Evolutionary conservation across 2,888 invertebrate species (phyloP).

Genomic region (Cryptocheilus praepositus): DNA sequence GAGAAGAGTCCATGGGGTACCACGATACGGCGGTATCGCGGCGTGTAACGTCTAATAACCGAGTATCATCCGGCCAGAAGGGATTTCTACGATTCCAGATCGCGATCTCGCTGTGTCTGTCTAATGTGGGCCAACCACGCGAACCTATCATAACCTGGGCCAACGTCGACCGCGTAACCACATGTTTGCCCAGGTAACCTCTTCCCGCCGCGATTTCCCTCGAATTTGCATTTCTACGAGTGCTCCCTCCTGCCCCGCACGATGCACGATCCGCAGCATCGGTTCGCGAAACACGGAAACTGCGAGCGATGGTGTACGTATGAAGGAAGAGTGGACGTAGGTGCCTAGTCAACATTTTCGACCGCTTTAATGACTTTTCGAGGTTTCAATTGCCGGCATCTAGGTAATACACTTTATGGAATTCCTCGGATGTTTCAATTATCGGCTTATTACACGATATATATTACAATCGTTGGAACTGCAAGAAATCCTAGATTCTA

Average conservation of each 20-base stretch:
- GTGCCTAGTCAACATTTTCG: too few species aligned
- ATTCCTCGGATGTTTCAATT: too few species aligned
- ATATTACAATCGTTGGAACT: too few species aligned
- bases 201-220: slow-evolving; percentile 50
- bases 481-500: too few species aligned
- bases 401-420: too few species aligned
- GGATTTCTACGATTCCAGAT: slow-evolving; percentile 71
- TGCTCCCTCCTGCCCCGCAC: slow-evolving; percentile 22
- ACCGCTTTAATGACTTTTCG: too few species aligned
- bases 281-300: too few species aligned
- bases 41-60: slow-evolving; percentile 56
- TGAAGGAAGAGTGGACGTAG: too few species aligned
- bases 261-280: too few species aligned
- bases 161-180: slow-evolving; percentile 65
- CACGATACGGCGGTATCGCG: slow-evolving; percentile 24
- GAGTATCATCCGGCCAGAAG: slow-evolving; percentile 63
- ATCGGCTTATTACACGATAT: too few species aligned
- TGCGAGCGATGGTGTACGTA: too few species aligned
- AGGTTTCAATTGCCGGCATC: too few species aligned
- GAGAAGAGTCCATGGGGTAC: slow-evolving; percentile 11
- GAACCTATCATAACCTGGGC: slow-evolving; percentile 72
- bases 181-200: slow-evolving; percentile 70
- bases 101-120: slow-evolving; percentile 61
- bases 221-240: slow-evolving; percentile 67
- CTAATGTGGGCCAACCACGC: slow-evolving; percentile 73